A percentile compares a stretch with the other conserved stretches of the same genome.
Conservation (phyloP, 2,797 vertebrate species). For the Bucorvus abyssinicus region DNA sequence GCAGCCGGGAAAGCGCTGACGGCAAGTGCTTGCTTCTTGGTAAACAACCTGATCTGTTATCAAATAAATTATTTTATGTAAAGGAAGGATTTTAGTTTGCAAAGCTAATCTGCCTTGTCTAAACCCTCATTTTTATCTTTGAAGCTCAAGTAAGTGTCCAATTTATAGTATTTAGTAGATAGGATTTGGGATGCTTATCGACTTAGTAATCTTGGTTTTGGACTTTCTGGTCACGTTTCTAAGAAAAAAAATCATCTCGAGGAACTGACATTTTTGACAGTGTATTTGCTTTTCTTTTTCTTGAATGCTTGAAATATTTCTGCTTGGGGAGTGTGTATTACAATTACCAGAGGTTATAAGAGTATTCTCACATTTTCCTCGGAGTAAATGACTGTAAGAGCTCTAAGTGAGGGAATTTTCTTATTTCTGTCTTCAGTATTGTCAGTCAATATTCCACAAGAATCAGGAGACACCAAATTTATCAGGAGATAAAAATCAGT, state of each 20-base stretch:
- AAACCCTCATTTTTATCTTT: constrained; percentile 29
- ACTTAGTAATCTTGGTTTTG: not conserved
- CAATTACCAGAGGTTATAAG: not conserved
- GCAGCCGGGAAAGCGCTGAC: not conserved
- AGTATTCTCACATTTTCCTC: not conserved
- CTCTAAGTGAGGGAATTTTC: not conserved
- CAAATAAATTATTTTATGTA: constrained; percentile 28
- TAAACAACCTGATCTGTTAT: constrained; percentile 1
- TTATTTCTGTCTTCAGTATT: not conserved
- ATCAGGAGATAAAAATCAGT: not conserved
- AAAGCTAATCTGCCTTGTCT: constrained; percentile 10
- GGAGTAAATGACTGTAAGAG: not conserved
- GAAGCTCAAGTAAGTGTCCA: constrained; percentile 2
- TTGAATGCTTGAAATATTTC: not conserved
- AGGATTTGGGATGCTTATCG: constrained; percentile 16
- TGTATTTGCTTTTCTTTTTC: constrained; percentile 11
- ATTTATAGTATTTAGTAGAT: constrained; percentile 23
- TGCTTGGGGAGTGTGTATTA: not conserved
- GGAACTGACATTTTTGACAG: constrained; percentile 7
- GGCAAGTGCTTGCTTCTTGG: not conserved
- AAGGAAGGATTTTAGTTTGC: constrained; percentile 15
- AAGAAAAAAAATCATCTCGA: not conserved
- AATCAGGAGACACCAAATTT: not conserved
- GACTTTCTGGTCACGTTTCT: constrained; percentile 23
- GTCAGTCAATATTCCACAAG: not conserved